These are phyloP conservation scores for Aythya baeri DNA, from an alignment of 2,113 vertebrate species.

Conservation along the genomic window DNA sequence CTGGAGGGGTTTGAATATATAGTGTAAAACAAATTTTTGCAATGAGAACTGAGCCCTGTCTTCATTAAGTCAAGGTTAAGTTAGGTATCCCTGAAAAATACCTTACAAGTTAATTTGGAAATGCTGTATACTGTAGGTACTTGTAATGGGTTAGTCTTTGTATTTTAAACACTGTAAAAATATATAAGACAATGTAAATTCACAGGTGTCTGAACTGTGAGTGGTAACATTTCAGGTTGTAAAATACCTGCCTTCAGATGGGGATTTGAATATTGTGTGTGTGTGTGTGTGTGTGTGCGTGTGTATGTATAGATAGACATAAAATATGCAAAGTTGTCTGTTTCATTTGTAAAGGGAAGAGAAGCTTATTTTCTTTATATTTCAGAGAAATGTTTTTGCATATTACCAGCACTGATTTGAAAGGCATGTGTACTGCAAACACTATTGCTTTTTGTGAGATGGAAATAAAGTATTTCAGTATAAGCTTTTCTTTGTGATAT, in stretches of 20 bases:
- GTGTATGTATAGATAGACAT: neutral
- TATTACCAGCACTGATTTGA: slow-evolving; percentile 70
- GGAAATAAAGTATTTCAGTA: slow-evolving; percentile 76
- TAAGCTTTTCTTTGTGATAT: neutral
- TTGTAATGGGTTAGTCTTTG: slow-evolving; percentile 44
- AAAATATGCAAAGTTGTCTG: slow-evolving; percentile 59
- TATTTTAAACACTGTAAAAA: slow-evolving; percentile 37
- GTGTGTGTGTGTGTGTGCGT: neutral
- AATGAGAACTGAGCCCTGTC: neutral
- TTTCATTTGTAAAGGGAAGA: slow-evolving; percentile 59
- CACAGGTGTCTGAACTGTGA: slow-evolving; percentile 30
- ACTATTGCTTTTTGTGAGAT: slow-evolving; percentile 70
- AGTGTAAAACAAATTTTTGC: slow-evolving; percentile 25
- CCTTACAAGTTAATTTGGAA: slow-evolving; percentile 38
- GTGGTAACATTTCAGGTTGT: slow-evolving; percentile 60
- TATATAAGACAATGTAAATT: neutral
- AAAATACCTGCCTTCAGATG: slow-evolving; percentile 57
- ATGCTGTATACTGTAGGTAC: slow-evolving; percentile 11
- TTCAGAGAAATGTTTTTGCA: slow-evolving; percentile 62
- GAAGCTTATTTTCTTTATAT: slow-evolving; percentile 70
- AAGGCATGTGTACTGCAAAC: slow-evolving; percentile 69
- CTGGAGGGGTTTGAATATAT: slow-evolving; percentile 6
- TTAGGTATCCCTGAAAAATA: slow-evolving; percentile 33
- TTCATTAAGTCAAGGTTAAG: slow-evolving; percentile 23
- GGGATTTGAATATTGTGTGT: slow-evolving; percentile 41